These are phyloP conservation scores for Picathartes gymnocephalus DNA, from an alignment of 2,113 vertebrate species.

Conservation along the genomic window DNA sequence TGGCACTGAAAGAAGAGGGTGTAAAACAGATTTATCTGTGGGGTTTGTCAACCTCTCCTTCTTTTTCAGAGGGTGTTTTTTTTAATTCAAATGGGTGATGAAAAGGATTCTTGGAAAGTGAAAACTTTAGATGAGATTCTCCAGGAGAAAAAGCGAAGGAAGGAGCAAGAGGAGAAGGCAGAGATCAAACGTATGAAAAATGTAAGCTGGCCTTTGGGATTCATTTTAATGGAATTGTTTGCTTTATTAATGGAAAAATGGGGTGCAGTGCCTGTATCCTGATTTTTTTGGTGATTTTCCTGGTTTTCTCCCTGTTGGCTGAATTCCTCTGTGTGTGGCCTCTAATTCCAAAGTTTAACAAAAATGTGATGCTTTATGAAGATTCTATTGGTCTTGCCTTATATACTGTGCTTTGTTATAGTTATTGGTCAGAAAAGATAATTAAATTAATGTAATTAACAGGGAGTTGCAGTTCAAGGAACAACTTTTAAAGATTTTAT, in stretches of 20 bases:
- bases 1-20: rapidly evolving
- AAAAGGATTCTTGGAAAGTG: constrained; percentile 99
- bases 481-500: background rate
- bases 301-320: background rate
- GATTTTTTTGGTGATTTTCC: background rate
- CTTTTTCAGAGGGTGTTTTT: constrained; percentile 65
- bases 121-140: constrained; percentile 99
- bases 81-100: constrained; percentile 94
- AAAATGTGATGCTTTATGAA: rapidly evolving
- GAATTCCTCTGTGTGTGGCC: background rate
- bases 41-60: background rate
- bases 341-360: background rate
- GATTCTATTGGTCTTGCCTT: rapidly evolving
- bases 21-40: rapidly evolving
- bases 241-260: background rate
- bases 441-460: background rate
- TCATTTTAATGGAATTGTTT: background rate
- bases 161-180: constrained; percentile 92
- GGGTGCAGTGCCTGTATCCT: background rate
- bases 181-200: constrained; percentile 90
- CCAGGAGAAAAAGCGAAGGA: constrained; percentile 94
- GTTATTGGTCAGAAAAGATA: background rate
- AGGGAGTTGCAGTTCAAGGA: background rate
- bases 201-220: constrained; percentile 69
- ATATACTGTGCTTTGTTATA: background rate